Conservation (phyloP, 2,113 vertebrate genomes). For the Notarius quadriscutis region DNA sequence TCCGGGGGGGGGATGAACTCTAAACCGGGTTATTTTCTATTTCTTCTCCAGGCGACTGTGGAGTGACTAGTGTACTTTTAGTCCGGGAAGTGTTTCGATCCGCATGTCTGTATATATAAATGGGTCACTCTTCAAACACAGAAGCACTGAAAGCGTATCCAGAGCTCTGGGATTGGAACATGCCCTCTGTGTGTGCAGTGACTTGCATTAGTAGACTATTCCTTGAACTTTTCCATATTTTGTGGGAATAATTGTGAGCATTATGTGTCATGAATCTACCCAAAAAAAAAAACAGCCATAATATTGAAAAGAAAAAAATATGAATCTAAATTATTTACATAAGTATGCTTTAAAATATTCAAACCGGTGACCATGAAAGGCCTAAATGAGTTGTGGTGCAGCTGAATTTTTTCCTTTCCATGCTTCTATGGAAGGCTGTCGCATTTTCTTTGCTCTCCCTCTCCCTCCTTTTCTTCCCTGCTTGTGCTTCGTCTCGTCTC, state of each 20-base stretch:
- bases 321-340: background rate
- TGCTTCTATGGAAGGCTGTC: no score
- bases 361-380: background rate
- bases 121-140: background rate
- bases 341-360: no score
- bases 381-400: background rate
- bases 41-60: background rate
- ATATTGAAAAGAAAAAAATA: background rate
- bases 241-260: background rate
- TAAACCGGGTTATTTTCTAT: conserved; percentile 37
- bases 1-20: background rate
- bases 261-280: background rate
- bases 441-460: no score
- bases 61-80: background rate
- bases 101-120: background rate
- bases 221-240: background rate
- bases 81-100: background rate
- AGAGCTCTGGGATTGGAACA: background rate
- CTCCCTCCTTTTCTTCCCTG: no score
- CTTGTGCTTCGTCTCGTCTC: no score
- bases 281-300: background rate
- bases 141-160: background rate
- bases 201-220: background rate
- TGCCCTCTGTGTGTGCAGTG: background rate
- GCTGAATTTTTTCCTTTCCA: no score